Conservation (phyloP, 2,113 vertebrate species). For the Pygoscelis antarcticus region DNA sequence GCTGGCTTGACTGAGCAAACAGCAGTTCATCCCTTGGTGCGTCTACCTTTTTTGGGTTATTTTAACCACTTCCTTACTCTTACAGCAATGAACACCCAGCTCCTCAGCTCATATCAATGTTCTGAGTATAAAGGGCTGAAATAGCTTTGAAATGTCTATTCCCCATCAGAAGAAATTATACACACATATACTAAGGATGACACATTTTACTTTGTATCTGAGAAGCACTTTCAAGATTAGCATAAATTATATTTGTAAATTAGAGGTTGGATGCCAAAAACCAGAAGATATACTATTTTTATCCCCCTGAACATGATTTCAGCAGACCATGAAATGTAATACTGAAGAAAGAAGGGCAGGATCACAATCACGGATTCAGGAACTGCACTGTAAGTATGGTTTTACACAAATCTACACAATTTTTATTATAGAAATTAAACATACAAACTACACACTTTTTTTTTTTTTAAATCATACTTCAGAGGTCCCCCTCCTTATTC, state of each 20-base stretch:
- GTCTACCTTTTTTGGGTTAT: background rate
- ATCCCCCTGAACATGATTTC: constrained; percentile 62
- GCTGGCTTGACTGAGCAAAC: background rate
- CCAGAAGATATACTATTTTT: constrained; percentile 69
- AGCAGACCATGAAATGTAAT: constrained; percentile 42
- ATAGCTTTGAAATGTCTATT: constrained; percentile 67
- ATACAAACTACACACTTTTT: background rate
- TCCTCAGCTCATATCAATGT: background rate
- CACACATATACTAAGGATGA: constrained; percentile 61
- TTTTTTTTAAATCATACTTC: background rate
- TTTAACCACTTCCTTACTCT: constrained; percentile 24
- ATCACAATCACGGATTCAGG: background rate
- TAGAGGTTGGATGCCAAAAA: constrained; percentile 69
- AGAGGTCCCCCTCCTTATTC: background rate
- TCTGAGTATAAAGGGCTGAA: constrained; percentile 44
- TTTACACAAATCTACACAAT: background rate
- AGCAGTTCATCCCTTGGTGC: background rate
- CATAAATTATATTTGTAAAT: constrained; percentile 76
- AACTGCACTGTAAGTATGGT: background rate
- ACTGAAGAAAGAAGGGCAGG: constrained; percentile 11
- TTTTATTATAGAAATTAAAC: background rate
- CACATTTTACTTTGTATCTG: constrained; percentile 70
- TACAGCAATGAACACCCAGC: background rate
- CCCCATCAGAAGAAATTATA: constrained; percentile 67
- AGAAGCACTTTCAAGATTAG: constrained; percentile 76